Evolutionary conservation across 2,888 invertebrate genomes (phyloP), one percentile per base, ranked within the genome.

Genomic region (Drosophila setosimentum): DNA sequence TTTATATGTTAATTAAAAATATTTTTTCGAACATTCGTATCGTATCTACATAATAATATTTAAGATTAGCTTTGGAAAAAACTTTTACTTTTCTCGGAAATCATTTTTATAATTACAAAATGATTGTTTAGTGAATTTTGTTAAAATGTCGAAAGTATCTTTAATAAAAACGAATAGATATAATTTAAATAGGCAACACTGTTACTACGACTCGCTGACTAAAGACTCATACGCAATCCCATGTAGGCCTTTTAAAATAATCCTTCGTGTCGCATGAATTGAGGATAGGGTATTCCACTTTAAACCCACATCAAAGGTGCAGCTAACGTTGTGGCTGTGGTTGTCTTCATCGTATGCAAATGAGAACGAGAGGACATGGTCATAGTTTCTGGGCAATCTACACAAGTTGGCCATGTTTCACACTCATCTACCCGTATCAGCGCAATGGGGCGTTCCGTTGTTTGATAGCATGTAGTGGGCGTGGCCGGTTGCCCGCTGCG

Each of bases 381-480:
- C 71, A 71, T 75, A 78, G 74, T 73, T 74, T 62, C 40, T 61
- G 58, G 53, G 48, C 24, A 54, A 64, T 45, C 59, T 49, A 51
- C 61, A 62, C 54, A 77, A 77, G 58, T 72, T 71, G 65, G 59
- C 55, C 69, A 42, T 61, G 61, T 62, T 68, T 32, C 58, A 45
- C 55, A 57, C 59, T 42, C 63, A 16, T 29, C 29, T 11, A 30
- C 30, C n/a, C 13, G 40, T 18, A n/a, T 24, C 63, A 51, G 29
- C 40, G 37, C 69, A 59, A 60, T 33, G 42, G 63, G 72, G 76
- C 76, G 80, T 64, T 64, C 35, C 61, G 40, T 50, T 80, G 76
- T 80, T 76, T 73, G 76, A 67, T 68, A 68, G 18, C 79, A 42
- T 81, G 76, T 76, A 49, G 76, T 74, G 81, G 82, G 81, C 80